phyloP scores from a whole-genome alignment of 2,888 invertebrate genomes.

The Dysmachus trigonus region DNA sequence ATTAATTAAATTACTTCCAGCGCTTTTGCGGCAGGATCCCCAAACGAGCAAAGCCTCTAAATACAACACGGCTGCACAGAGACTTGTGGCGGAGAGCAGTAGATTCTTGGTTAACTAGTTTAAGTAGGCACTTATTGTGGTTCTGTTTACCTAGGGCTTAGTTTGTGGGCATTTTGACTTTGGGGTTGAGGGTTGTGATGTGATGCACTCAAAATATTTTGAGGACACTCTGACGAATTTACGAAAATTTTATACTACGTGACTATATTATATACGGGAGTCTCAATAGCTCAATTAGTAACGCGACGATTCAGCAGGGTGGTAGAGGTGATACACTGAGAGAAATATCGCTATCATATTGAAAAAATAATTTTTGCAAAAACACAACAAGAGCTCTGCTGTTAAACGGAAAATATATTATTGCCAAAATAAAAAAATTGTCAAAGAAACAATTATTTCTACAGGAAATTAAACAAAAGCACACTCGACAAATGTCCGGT shows the following conservation, averaged over 20 bases:
- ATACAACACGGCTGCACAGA: not conserved
- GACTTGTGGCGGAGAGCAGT: not conserved
- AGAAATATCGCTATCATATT: too few relatives aligned
- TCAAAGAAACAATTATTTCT: too few relatives aligned
- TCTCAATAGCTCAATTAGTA: too few relatives aligned
- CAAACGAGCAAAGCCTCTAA: not conserved
- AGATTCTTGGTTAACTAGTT: not conserved
- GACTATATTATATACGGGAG: not conserved
- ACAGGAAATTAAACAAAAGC: too few relatives aligned
- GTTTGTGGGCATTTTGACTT: not conserved
- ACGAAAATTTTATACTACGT: not conserved
- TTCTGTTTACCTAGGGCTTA: not conserved
- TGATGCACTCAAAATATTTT: not conserved
- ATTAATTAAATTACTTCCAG: not conserved
- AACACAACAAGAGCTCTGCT: too few relatives aligned
- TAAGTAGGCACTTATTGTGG: not conserved
- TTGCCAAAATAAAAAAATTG: too few relatives aligned
- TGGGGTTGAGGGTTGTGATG: not conserved
- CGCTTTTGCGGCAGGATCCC: not conserved
- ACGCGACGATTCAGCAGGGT: too few relatives aligned
- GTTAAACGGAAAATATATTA: too few relatives aligned
- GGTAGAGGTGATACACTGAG: too few relatives aligned
- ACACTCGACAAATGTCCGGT: too few relatives aligned
- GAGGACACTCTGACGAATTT: not conserved
- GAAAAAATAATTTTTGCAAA: too few relatives aligned